phyloP scores from a whole-genome alignment of 2,888 invertebrate genomes.

The Celastrina argiolus region DNA sequence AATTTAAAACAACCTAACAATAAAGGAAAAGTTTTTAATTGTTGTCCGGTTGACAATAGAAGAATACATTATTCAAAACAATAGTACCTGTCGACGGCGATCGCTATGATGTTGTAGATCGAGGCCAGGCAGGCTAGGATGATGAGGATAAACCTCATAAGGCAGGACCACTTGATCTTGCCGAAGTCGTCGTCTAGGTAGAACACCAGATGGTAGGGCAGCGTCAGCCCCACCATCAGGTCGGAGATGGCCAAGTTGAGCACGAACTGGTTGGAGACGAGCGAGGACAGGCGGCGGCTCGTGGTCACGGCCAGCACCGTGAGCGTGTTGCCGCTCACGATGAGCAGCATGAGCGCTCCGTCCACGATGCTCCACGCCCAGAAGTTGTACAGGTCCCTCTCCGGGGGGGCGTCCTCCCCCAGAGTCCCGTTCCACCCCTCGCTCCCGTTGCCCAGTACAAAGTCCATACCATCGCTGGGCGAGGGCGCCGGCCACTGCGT shows the following conservation, averaged over 20 bases:
- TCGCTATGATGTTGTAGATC: slow-evolving; percentile 86
- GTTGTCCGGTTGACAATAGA: slow-evolving; percentile 9
- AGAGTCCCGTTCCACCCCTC: slow-evolving; percentile 57
- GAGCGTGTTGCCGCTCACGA: slow-evolving; percentile 85
- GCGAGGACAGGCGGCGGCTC: slow-evolving; percentile 82
- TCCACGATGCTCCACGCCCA: slow-evolving; percentile 83
- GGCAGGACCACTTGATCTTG: slow-evolving; percentile 79
- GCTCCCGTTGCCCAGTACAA: slow-evolving; percentile 63
- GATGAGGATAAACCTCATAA: slow-evolving; percentile 85
- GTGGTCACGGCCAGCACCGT: slow-evolving; percentile 85
- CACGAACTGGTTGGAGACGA: slow-evolving; percentile 87
- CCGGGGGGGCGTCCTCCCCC: slow-evolving; percentile 40
- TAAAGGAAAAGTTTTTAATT: not conserved
- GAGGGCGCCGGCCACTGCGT: slow-evolving; percentile 65
- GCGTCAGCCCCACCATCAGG: slow-evolving; percentile 85
- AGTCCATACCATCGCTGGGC: slow-evolving; percentile 75
- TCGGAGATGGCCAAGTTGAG: slow-evolving; percentile 88
- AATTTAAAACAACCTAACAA: not conserved
- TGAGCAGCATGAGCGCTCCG: slow-evolving; percentile 80
- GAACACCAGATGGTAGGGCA: slow-evolving; percentile 88
- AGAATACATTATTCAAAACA: slow-evolving; percentile 27
- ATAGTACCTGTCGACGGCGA: slow-evolving; percentile 83
- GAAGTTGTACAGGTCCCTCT: slow-evolving; percentile 60
- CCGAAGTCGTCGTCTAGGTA: slow-evolving; percentile 81
- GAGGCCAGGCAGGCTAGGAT: slow-evolving; percentile 88